Evolutionary conservation across 2,797 vertebrate species (phyloP), one percentile per base, ranked within the genome.

Genomic region (Rallus crepitans): DNA sequence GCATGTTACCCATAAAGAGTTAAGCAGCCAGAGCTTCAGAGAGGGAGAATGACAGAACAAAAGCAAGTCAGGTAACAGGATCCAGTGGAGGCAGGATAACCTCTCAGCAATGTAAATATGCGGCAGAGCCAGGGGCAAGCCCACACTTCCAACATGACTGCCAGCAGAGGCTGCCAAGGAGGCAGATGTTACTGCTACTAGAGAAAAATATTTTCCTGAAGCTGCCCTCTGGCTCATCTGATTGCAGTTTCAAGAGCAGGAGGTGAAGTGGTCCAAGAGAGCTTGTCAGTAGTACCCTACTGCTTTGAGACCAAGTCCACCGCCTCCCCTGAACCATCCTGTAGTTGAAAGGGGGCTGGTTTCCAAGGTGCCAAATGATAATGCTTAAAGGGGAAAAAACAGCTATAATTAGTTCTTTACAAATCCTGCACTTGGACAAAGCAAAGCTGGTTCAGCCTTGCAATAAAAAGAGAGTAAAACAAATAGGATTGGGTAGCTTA

Each of bases 101-200:
- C 90, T 95, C 94, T 90, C 76, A 77, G 94, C 84, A 87, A 80
- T 87, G 94, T 89, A 94, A 96, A 97, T 87, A 95, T 3, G 1
- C 4, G 17, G 79, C 84, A 92, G 87, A 89, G 89, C 93, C 94
- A 84, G 90, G 76, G 85, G 94, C 93, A 93, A 95, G 76, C 42
- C 87, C 80, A 73, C 89, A 80, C 94, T 95, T 94, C 84, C 94
- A 90, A 64, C 89, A 37, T 66, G 72, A 91, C 64, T 84, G 94
- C 94, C 94, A 95, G 85, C 15, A 2, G 33, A 91, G 57, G 65
- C 95, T 97, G 97, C 96, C 96, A 96, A 90, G 89, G 82, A 95
- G 95, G 89, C 95, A 96, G 94, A 96, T 97, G 96, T 91, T 94
- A 64, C 87, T 91, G 87, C 83, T 95, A 84, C 92, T 60, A 92